These are phyloP conservation scores for Paramormyrops hopkinsi DNA, from an alignment of 2,797 vertebrate species.

Conservation along the genomic window DNA sequence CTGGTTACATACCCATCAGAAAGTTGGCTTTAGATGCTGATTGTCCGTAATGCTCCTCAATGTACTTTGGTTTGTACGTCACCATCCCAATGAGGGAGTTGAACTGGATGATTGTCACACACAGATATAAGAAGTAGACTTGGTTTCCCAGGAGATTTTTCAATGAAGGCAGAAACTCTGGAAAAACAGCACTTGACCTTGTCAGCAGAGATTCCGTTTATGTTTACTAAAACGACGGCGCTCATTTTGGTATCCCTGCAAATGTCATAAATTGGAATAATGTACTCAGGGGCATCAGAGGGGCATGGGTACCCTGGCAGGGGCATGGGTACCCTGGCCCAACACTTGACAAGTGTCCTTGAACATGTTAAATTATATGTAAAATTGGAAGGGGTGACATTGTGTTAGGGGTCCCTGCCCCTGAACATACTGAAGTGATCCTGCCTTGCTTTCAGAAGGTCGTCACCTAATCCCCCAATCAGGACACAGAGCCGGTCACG, in stretches of 20 bases:
- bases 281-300: background rate
- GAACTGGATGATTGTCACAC: conserved; percentile 83
- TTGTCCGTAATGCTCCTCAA: conserved; percentile 89
- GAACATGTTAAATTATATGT: background rate
- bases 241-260: background rate
- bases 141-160: conserved; percentile 78
- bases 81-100: conserved; percentile 94
- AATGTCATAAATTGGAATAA: background rate
- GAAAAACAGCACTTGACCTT: conserved; percentile 29
- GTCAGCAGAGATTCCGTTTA: background rate
- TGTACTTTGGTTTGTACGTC: conserved; percentile 93
- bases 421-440: background rate
- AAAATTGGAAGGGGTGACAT: background rate
- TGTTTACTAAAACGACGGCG: background rate
- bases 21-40: conserved; percentile 86
- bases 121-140: conserved; percentile 79
- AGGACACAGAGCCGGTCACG: background rate
- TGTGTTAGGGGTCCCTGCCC: background rate
- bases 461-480: background rate
- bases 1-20: conserved; percentile 73
- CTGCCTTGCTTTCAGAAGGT: background rate
- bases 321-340: background rate
- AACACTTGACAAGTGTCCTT: background rate
- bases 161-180: conserved; percentile 82
- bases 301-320: background rate